These are phyloP conservation scores for Hippocampus barbouri DNA, from an alignment of 2,113 vertebrate species.

Conservation along the genomic window DNA sequence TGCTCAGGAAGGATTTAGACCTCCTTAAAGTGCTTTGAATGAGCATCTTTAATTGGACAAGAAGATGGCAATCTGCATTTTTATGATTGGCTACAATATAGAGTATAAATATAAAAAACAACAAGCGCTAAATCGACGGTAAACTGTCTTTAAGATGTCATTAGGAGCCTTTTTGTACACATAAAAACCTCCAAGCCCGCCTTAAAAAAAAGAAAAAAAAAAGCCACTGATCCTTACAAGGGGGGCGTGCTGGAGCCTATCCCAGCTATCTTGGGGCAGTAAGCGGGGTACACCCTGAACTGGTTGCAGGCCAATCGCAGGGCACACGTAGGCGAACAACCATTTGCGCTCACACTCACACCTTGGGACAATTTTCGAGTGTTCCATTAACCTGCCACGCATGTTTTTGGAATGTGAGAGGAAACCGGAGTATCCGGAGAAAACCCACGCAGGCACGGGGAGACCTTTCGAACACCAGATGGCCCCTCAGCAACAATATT, in stretches of 20 bases:
- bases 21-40: slow-evolving; percentile 16
- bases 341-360: too few species aligned
- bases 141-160: not conserved
- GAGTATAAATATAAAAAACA: not conserved
- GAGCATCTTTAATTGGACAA: slow-evolving; percentile 2
- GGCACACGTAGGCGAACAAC: too few species aligned
- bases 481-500: not conserved
- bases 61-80: not conserved
- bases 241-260: too few species aligned
- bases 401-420: too few species aligned
- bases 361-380: too few species aligned
- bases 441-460: too few species aligned
- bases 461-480: too few species aligned
- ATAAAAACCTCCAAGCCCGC: not conserved
- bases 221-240: not conserved
- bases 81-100: not conserved
- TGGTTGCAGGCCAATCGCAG: too few species aligned
- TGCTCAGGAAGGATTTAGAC: slow-evolving; percentile 38
- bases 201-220: not conserved
- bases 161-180: not conserved
- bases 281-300: too few species aligned
- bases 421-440: too few species aligned
- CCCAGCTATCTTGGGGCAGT: too few species aligned
- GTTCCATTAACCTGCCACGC: too few species aligned
- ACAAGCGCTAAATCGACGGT: not conserved